A percentile compares a stretch with the other conserved stretches of the same genome.
These are phyloP conservation scores for Eilema griseolum DNA, from an alignment of 2,888 invertebrate species.

Conservation along the genomic window DNA sequence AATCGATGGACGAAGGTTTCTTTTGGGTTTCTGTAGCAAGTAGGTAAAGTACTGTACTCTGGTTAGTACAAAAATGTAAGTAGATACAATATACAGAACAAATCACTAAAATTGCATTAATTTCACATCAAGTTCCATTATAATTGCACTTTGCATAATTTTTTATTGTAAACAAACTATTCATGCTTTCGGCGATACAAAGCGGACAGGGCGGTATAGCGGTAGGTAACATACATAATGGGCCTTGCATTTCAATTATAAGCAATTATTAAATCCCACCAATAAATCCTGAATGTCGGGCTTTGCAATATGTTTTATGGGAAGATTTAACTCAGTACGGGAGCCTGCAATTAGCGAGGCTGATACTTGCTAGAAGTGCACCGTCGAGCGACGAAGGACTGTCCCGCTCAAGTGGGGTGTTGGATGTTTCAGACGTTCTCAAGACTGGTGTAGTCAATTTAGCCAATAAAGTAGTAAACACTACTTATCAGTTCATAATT, in stretches of 20 bases:
- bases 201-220: constrained; percentile 35
- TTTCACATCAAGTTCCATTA: constrained; percentile 47
- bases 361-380: constrained; percentile 44
- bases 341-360: constrained; percentile 59
- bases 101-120: constrained; percentile 36
- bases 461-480: not conserved
- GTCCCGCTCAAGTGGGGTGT: not conserved
- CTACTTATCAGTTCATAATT: not conserved
- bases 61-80: not conserved
- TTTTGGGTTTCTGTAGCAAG: too few relatives aligned
- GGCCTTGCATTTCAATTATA: constrained; percentile 68
- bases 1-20: too few relatives aligned
- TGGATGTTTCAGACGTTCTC: not conserved
- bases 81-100: not conserved
- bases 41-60: constrained; percentile 1
- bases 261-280: constrained; percentile 68
- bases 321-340: constrained; percentile 64
- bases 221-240: constrained; percentile 53
- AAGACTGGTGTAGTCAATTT: not conserved
- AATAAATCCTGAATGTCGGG: constrained; percentile 62
- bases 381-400: not conserved
- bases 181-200: constrained; percentile 60
- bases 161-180: constrained; percentile 49
- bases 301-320: constrained; percentile 59
- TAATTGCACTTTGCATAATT: constrained; percentile 47